A percentile compares a stretch with the other conserved stretches of the same genome.
These are phyloP conservation scores for Acleris cristana DNA, from an alignment of 2,888 invertebrate species.

Conservation along the genomic window DNA sequence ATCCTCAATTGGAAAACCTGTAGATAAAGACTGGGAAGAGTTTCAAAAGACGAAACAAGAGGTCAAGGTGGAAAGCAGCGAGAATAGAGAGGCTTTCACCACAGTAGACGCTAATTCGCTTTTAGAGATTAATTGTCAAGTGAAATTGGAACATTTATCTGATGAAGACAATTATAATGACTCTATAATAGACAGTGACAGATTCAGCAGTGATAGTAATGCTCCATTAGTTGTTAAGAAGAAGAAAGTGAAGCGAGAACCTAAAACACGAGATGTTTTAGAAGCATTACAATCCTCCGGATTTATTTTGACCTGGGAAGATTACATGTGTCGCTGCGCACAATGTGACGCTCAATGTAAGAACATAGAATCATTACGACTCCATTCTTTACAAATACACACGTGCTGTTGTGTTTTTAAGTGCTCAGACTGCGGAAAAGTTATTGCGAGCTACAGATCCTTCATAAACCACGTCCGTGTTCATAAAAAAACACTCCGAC, in stretches of 20 bases:
- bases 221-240: conserved; percentile 59
- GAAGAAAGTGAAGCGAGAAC: conserved; percentile 55
- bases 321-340: conserved; percentile 69
- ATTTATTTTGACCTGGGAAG: conserved; percentile 62
- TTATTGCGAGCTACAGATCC: conserved; percentile 56
- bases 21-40: conserved; percentile 66
- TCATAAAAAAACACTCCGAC: conserved; percentile 64
- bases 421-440: conserved; percentile 69
- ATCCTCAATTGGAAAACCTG: conserved; percentile 57
- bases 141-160: conserved; percentile 59
- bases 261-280: conserved; percentile 40
- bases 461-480: conserved; percentile 68
- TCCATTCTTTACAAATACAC: conserved; percentile 73
- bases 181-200: conserved; percentile 43
- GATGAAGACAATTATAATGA: conserved; percentile 47
- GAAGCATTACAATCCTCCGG: conserved; percentile 43
- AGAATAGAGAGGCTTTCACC: conserved; percentile 45
- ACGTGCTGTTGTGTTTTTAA: conserved; percentile 68
- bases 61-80: conserved; percentile 58
- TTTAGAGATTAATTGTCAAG: conserved; percentile 45
- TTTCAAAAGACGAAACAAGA: conserved; percentile 61
- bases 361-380: conserved; percentile 63
- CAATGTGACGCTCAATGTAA: conserved; percentile 73
- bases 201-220: conserved; percentile 65
- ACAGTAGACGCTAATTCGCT: conserved; percentile 52